Base-by-base conservation (phyloP, 2,797 vertebrate genomes). In the Lindbergichthys nudifrons region DNA sequence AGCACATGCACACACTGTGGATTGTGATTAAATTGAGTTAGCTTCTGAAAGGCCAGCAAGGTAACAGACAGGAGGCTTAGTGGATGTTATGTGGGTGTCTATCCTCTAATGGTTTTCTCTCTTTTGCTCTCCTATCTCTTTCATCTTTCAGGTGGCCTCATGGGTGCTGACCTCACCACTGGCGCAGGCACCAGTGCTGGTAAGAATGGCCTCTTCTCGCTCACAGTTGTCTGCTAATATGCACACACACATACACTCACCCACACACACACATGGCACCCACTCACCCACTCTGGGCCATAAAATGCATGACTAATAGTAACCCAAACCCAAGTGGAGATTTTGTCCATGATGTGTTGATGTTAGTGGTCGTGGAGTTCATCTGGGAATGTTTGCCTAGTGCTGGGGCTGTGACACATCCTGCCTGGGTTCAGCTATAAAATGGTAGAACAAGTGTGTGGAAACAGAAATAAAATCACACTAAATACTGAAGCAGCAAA, bases 131-230 rank as follows among this genome's bases (percentile, higher is more conserved):
- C 65, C 52, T 87, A 77, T 84, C 70, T 81, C 77, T 92, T 85
- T 87, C 94, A 93, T 92, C 88, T 92, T 91, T 90, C 43, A 99
- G 98, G 97, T 97, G 97, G 98, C 96, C 97, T 99, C 93, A 98
- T 99, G 97, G 96, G 97, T 94, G 96, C 98, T 92, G 98, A 99
- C 96, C 97, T 99, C 92, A 96, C 97, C 94, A 97, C 97, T 94
- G 96, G 97, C 96, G 97, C 96, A 93, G 98, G 98, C 96, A 98
- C 97, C 96, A 99, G 98, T 95, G 97, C 98, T 96, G 98, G 98
- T 98, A 97, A 98, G 95, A 94, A 94, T 65, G 89, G 83, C 88
- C 89, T 88, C 82, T 86, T 87, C 88, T 92, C 78, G 62, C 79
- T 81, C 71, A 60, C 65, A 70, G 48, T 84, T 84, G 77, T 86